These are phyloP conservation scores for Argynnis bischoffii DNA, from an alignment of 2,888 invertebrate species.

Conservation along the genomic window DNA sequence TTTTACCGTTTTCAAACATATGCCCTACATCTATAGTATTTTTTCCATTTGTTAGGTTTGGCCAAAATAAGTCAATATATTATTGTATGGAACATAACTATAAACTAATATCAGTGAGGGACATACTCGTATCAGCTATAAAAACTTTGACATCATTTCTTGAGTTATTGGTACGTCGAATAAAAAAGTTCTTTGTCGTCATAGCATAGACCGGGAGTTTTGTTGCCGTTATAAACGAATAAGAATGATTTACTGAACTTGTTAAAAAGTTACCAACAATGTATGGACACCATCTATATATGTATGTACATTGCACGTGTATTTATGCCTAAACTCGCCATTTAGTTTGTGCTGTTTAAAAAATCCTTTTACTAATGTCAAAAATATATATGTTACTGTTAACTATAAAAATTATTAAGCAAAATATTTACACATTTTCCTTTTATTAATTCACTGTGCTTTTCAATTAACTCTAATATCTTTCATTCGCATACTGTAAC, in stretches of 20 bases:
- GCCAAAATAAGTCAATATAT: slow-evolving; percentile 65
- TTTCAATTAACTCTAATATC: no score
- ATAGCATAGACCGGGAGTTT: slow-evolving; percentile 59
- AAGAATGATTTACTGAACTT: slow-evolving; percentile 72
- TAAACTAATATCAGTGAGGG: slow-evolving; percentile 64
- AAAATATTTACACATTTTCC: no score
- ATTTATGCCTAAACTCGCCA: no score
- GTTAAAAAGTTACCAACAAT: slow-evolving; percentile 55
- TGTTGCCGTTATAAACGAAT: slow-evolving; percentile 69
- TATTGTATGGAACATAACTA: slow-evolving; percentile 51
- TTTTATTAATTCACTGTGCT: no score
- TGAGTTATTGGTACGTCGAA: slow-evolving; percentile 64
- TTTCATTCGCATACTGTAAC: no score
- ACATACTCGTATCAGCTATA: slow-evolving; percentile 53
- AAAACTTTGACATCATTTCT: slow-evolving; percentile 68
- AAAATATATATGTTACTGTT: no score
- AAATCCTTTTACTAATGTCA: no score
- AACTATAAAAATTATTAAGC: no score
- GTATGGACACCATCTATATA: slow-evolving; percentile 47
- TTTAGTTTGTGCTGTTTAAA: no score
- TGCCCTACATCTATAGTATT: neutral
- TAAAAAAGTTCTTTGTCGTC: slow-evolving; percentile 61
- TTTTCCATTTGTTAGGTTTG: slow-evolving; percentile 27
- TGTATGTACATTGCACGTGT: neutral
- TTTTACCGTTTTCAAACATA: neutral